Base-by-base conservation (phyloP, 1,140 invertebrate species). In the Phocides pigmalion region DNA sequence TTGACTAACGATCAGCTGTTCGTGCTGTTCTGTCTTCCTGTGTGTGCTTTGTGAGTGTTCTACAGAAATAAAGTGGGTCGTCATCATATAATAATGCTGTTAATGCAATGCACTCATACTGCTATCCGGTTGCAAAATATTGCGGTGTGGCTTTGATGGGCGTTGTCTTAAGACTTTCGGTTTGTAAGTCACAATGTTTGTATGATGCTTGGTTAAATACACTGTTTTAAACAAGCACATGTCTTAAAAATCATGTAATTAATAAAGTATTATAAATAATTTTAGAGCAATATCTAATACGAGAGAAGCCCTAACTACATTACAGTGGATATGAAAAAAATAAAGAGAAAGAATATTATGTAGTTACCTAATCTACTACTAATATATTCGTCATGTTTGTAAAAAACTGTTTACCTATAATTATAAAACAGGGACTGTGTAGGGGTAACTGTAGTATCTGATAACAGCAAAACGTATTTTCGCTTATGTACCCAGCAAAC, bases 41-140 rank as follows among this genome's bases (percentile, higher is more conserved):
- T 44, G 39, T 56, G 22, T 19, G 20, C 22, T 44, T 44, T 58
- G 39, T 46, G 41, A 17, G 32, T 58, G 22, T 56, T 41, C 53
- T 12, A 58, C 54, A 44, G 20, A 28, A 46, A 58, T 58, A 58
- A 58, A 58, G 22, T 58, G 54, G 41, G 41, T 41, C 54, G 41
- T 58, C 39, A 58, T 44, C 41, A 22, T 14, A 58, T 56, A 56
- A 54, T 54, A 54, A 51, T 51, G 49, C 53, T 22, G 37, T 53
- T 53, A 20, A 28, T 46, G 46, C 41, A 58, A 46, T 46, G 54
- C 54, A 46, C n/a, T 32, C 8, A 11, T n/a, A n/a, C 14, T 50
- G 47, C 25, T 44, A 47, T 20, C 39, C 41, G 39, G 41, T 58
- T 58, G 41, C 54, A 28, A 32, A 44, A 58, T 51, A 51, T 44